Evolutionary conservation across 1,140 invertebrate species (phyloP), one percentile per base, ranked within the genome.

Genomic region (Schlechtendalia chinensis): DNA sequence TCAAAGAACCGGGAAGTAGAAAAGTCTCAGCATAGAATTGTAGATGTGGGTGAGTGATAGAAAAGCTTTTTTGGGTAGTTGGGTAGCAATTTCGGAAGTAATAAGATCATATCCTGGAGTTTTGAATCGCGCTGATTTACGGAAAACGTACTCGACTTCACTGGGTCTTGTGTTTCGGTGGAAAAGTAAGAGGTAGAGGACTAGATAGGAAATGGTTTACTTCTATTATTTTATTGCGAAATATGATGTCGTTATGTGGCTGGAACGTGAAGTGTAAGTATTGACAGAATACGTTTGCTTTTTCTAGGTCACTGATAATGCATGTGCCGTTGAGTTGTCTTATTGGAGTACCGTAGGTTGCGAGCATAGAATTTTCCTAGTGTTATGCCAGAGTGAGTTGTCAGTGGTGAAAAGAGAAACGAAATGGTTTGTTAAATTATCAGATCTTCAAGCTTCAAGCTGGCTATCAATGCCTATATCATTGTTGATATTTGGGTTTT

Each of bases 341-440:
- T 19, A 65, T 6, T 2, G 61, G 16, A 19, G 61, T 65, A 65
- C 61, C 11, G 61, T 8, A 0, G 1, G 32, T 65, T 65, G 61
- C 32, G 61, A 65, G 61, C 19, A 19, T 17, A 65, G 61, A 45
- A 65, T 65, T 65, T 65, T 65, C 6, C 19, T 39, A 5, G 29
- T 39, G 19, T 22, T 65, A 39, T 39, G 17, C 61, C 19, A 65
- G 39, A 65, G 32, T 39, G 19, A 65, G n/a, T 65, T 65, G 32
- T 65, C 32, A 3, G 61, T 39, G 61, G 32, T 29, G 16, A 32
- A 65, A 3, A 39, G 32, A 19, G 61, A 45, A 10, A 19, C 4
- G 19, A 65, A 32, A 65, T 65, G 61, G 61, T 45, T 65, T 19
- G 61, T 65, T 45, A 65, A 65, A 8, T 65, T 65, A 22, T 45